phyloP scores from a whole-genome alignment of 2,888 invertebrate species.

The Belgica antarctica region DNA sequence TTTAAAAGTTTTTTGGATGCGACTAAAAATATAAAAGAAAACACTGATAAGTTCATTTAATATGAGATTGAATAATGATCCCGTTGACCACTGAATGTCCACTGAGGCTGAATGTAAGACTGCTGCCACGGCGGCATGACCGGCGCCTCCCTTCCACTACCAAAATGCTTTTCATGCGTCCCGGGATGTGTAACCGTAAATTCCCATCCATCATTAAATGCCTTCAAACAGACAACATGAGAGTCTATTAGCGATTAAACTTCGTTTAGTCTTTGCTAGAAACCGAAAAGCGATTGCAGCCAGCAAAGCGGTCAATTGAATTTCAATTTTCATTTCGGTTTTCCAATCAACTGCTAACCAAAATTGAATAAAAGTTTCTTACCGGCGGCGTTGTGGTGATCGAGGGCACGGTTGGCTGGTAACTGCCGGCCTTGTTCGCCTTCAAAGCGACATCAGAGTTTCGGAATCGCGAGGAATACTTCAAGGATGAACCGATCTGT shows the following conservation, averaged over 20 bases:
- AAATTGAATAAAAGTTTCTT: not conserved
- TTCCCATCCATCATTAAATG: conserved; percentile 47
- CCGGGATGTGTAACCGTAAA: conserved; percentile 49
- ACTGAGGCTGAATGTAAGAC: conserved; percentile 37
- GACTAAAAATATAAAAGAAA: not conserved
- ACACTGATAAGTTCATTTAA: not conserved
- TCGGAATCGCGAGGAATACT: conserved; percentile 23
- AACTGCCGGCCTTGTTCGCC: conserved; percentile 20
- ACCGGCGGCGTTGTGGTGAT: conserved; percentile 27
- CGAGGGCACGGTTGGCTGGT: conserved; percentile 34
- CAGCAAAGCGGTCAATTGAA: not conserved
- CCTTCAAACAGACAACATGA: conserved; percentile 28
- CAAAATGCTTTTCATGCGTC: conserved; percentile 45
- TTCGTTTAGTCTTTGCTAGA: not conserved
- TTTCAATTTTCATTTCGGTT: not conserved
- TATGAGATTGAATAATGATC: conserved; percentile 21
- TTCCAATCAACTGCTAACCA: conserved; percentile 4
- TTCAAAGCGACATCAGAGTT: conserved; percentile 23
- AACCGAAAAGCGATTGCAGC: not conserved
- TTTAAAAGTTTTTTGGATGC: no score
- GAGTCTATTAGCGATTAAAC: not conserved
- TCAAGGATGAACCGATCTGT: conserved; percentile 36
- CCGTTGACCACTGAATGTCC: conserved; percentile 33
- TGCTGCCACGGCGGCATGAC: conserved; percentile 36
- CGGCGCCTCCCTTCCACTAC: conserved; percentile 35